Base-by-base conservation (phyloP, 2,113 vertebrate species). In the Misgurnus mizolepis region DNA sequence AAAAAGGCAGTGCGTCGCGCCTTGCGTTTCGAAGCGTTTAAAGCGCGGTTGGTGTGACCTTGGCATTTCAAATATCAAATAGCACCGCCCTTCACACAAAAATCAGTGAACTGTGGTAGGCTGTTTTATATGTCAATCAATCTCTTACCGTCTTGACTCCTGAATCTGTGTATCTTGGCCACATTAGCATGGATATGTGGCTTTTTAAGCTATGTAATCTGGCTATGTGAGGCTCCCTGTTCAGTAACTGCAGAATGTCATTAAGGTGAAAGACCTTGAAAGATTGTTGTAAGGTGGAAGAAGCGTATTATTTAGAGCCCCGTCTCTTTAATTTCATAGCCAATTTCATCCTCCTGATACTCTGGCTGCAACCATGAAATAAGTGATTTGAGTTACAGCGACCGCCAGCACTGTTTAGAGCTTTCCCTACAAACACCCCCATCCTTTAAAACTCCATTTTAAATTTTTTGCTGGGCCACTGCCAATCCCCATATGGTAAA, bases 271-370 rank as follows among this genome's bases (percentile, higher is more conserved):
- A 69, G 60, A 43, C 72, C 40, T 62, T 71, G 56, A 55, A 34
- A 18, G 6, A 22, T 7, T 56, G 43, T 64, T 39, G 61, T 64
- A 12, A 43, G n/a, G 18, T 34, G 27, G 12, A 18, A 14, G 17
- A 18, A 55, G 50, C 2, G 6, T 53, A 27, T 50, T 73, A 67
- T 73, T 49, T 41, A 55, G 64, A 68, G 70, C 56, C 67, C 56
- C 6, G 67, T 67, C 67, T 18, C 27, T 56, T 71, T 43, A 56
- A 41, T 22, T 72, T 72, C 69, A 55, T 65, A 64, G 64, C 76
- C 76, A 40, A 66, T 78, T 82, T 67, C 56, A 79, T 67, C 66
- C 72, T 62, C 72, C 72, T 75, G 72, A 75, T 62, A 75, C 72
- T 75, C 56, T 3, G 62, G 72, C 17, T 41, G 27, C 74, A 76